phyloP scores from a whole-genome alignment of 1,140 invertebrate genomes.

The Drosophila willistoni region DNA sequence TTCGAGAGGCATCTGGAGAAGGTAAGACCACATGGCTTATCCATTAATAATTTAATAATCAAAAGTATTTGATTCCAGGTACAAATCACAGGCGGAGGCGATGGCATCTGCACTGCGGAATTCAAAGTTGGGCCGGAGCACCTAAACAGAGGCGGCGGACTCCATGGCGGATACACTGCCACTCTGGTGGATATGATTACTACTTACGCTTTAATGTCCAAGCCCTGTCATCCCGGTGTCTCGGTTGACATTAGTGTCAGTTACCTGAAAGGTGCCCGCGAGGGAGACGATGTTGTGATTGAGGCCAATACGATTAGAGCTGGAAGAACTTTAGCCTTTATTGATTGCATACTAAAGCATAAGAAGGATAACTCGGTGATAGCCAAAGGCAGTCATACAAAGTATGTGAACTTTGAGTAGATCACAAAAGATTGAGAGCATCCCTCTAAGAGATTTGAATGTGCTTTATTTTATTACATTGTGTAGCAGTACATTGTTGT shows the following conservation, averaged over 20 bases:
- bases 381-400: slow-evolving; percentile 91
- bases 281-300: slow-evolving; percentile 91
- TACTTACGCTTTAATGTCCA: slow-evolving; percentile 90
- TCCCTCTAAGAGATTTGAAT: slow-evolving; percentile 49
- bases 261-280: slow-evolving; percentile 89
- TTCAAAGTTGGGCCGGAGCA: slow-evolving; percentile 91
- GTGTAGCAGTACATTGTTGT: slow-evolving; percentile 71
- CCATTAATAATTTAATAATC: background rate
- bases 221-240: slow-evolving; percentile 87
- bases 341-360: slow-evolving; percentile 90
- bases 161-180: slow-evolving; percentile 94
- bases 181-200: slow-evolving; percentile 93
- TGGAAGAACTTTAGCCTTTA: slow-evolving; percentile 91
- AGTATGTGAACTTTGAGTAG: slow-evolving; percentile 84
- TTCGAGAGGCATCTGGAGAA: slow-evolving; percentile 70
- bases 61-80: slow-evolving; percentile 84
- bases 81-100: slow-evolving; percentile 87
- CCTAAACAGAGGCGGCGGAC: slow-evolving; percentile 88
- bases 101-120: slow-evolving; percentile 89
- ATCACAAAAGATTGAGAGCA: background rate
- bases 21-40: slow-evolving; percentile 24
- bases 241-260: slow-evolving; percentile 91
- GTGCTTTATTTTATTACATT: slow-evolving; percentile 80
- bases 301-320: slow-evolving; percentile 91
- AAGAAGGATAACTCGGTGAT: slow-evolving; percentile 88